phyloP scores from a whole-genome alignment of 2,113 vertebrate genomes.

The Chionodraco myersi region DNA sequence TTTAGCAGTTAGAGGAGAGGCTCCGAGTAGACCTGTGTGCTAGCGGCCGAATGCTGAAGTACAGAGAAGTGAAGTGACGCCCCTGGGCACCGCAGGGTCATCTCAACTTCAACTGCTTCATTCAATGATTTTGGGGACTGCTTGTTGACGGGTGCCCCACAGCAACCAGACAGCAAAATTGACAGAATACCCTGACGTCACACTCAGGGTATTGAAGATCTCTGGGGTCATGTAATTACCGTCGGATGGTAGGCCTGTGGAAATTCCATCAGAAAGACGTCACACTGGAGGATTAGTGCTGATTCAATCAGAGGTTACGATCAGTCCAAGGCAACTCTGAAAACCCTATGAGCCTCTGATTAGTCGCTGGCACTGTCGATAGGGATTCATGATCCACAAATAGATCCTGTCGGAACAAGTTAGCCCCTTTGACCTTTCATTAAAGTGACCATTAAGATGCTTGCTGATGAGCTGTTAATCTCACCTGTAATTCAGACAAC shows the following conservation, averaged over 20 bases:
- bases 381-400: slow-evolving; percentile 66
- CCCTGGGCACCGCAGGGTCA: slow-evolving; percentile 21
- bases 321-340: slow-evolving; percentile 40
- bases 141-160: slow-evolving; percentile 30
- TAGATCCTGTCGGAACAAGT: slow-evolving; percentile 66
- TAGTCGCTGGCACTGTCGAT: slow-evolving; percentile 59
- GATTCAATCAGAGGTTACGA: slow-evolving; percentile 66
- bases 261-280: slow-evolving; percentile 65
- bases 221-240: slow-evolving; percentile 59
- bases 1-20: slow-evolving; percentile 52
- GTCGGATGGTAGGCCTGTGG: slow-evolving; percentile 40
- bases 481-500: slow-evolving; percentile 37
- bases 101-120: slow-evolving; percentile 10
- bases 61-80: slow-evolving; percentile 23
- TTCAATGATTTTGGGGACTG: background rate
- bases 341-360: slow-evolving; percentile 67
- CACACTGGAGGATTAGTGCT: slow-evolving; percentile 57
- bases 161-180: slow-evolving; percentile 31
- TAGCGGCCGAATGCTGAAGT: slow-evolving; percentile 17
- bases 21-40: slow-evolving; percentile 35
- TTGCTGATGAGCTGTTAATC: slow-evolving; percentile 14
- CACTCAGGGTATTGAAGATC: slow-evolving; percentile 42
- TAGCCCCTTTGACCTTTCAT: slow-evolving; percentile 58
- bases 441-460: slow-evolving; percentile 34
- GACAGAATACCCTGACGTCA: slow-evolving; percentile 28